Evolutionary conservation across 2,888 invertebrate species (phyloP), one percentile per base, ranked within the genome.

Genomic region (Dusona sp.): DNA sequence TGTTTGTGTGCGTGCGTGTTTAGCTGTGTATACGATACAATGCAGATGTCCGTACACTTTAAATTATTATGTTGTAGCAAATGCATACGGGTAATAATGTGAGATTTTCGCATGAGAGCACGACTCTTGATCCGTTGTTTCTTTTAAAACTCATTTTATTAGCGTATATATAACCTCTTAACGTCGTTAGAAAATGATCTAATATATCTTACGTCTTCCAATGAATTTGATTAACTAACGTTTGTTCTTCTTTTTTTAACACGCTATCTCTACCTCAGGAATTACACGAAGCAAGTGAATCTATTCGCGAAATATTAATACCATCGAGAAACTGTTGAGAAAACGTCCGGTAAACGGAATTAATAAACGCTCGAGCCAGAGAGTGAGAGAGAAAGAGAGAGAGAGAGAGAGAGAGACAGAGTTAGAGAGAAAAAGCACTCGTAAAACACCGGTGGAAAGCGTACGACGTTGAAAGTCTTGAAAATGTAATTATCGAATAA

Each of bases 401-500:
- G 22, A 6, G 61, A 4, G 61, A 1, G 7, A 16, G 29, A 29
- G 16, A 29, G 16, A 61, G 29, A 61, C 6, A 16, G 29, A 29
- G 29, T 29, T 61, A 61, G 61, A 61, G 64, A 61, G 61, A 64
- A 45, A 51, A 45, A 38, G 29, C 19, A 22, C 64, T 29, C 16
- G 45, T 19, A 19, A 61, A 42, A 45, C 36, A 42, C 61, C 48
- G 22, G 8, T 64, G 77, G 19, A 2, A 19, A 51, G 22, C 65
- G 65, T 25, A n/a, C 33, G 33, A 54, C 38, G 36, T 42, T 54
- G 51, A 48, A 29, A 29, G 36, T 74, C 65, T 74, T 74, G n/a
- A n/a, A 54, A 54, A 54, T 81, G 25, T n/a, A 74, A 81, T 81
- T 74, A 81, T 25, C 29, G 38, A 54, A 42, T 81, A 81, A 81